A percentile compares a stretch with the other conserved stretches of the same genome.
These are phyloP conservation scores for Trichoplusia ni DNA, from an alignment of 1,140 invertebrate species.

Conservation along the genomic window DNA sequence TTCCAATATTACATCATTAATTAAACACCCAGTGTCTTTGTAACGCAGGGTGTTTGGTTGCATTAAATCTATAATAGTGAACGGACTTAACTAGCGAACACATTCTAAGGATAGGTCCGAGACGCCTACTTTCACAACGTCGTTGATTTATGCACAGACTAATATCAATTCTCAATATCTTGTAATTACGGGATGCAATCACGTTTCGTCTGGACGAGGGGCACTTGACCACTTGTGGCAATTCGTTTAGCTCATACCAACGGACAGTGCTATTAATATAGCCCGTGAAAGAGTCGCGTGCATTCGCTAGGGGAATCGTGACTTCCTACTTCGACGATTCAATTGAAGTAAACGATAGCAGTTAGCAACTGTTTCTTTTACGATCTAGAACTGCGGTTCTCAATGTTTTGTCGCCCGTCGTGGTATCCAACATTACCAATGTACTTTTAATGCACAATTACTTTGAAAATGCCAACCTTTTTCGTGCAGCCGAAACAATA, in stretches of 20 bases:
- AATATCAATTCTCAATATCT: conserved; percentile 22
- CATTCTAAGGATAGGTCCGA: not conserved
- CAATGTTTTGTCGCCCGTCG: too few species aligned
- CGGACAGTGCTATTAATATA: conserved; percentile 14
- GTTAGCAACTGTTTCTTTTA: conserved; percentile 25
- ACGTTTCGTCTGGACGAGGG: not conserved
- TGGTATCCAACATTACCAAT: too few species aligned
- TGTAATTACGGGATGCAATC: conserved; percentile 24
- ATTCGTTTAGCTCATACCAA: conserved; percentile 6
- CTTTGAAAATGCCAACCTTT: too few species aligned
- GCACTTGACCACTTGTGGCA: not conserved
- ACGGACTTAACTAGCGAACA: not conserved
- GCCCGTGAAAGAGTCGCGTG: not conserved
- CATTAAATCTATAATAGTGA: not conserved
- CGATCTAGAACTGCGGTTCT: not conserved
- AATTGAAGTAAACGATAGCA: conserved; percentile 32
- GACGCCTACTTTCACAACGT: conserved; percentile 5
- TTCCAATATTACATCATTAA: too few species aligned
- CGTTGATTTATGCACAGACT: conserved; percentile 6
- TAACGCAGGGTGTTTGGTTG: too few species aligned
- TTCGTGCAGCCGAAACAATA: too few species aligned
- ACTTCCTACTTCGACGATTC: conserved; percentile 40
- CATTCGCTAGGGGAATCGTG: conserved; percentile 33
- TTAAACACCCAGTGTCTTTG: too few species aligned
- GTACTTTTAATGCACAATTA: too few species aligned